Percentiles rank a stretch among this genome's conserved stretches.
Evolutionary conservation across 2,797 vertebrate genomes (phyloP).

Genomic region (Gambusia yucatana): DNA sequence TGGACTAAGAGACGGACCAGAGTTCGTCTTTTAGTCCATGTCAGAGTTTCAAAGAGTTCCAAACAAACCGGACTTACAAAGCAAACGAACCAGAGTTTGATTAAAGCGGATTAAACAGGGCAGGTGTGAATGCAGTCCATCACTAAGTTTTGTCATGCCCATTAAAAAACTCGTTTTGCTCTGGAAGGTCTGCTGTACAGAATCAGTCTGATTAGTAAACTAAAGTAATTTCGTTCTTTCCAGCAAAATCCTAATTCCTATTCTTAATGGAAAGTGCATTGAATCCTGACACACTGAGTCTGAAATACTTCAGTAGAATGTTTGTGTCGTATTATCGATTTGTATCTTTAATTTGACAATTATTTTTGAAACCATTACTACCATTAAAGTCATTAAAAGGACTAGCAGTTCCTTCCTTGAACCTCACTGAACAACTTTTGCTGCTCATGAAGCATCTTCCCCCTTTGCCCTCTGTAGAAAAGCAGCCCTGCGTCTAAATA

Average conservation of each 20-base stretch:
- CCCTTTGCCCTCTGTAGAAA: slow-evolving; percentile 26
- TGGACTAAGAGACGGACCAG: no score
- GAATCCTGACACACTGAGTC: not conserved
- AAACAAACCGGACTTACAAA: no score
- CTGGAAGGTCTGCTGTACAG: not conserved
- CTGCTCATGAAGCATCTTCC: slow-evolving; percentile 25
- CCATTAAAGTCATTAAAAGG: not conserved
- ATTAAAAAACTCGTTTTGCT: not conserved
- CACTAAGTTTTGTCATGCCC: not conserved
- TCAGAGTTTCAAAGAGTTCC: not conserved
- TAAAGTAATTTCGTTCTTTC: not conserved
- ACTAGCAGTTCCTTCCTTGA: not conserved
- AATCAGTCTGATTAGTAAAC: not conserved
- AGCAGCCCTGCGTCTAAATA: slow-evolving; percentile 68
- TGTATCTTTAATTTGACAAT: not conserved
- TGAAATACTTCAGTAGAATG: not conserved
- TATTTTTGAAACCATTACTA: not conserved
- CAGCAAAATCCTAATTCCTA: not conserved
- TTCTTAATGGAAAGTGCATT: not conserved
- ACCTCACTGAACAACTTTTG: slow-evolving; percentile 10
- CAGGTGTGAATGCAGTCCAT: not conserved
- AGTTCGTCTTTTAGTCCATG: no score
- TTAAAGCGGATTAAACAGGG: no score
- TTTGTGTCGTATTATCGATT: not conserved
- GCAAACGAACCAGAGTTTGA: not conserved